These are phyloP conservation scores for Xestoiulus laeticollis DNA, from an alignment of 2,888 invertebrate genomes.

Conservation along the genomic window DNA sequence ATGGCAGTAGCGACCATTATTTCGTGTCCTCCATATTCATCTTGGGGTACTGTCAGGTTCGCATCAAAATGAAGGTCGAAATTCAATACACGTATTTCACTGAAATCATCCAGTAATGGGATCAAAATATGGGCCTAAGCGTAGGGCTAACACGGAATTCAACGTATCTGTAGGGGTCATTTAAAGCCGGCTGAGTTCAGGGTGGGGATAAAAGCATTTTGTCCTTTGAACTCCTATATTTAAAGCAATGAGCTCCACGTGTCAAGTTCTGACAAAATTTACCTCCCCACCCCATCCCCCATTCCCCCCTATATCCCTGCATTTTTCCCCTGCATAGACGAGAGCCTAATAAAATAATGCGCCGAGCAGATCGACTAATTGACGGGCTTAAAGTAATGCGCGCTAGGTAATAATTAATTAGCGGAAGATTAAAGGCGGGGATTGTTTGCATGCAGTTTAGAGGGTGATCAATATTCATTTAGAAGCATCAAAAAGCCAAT, in stretches of 20 bases:
- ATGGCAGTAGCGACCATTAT: too few species aligned
- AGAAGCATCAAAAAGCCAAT: slow-evolving; percentile 47
- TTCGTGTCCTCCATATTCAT: too few species aligned
- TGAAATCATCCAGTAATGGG: neutral
- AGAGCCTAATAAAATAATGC: slow-evolving; percentile 53
- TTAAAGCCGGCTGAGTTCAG: neutral
- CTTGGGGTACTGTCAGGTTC: too few species aligned
- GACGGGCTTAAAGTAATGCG: slow-evolving; percentile 52
- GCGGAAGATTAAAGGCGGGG: slow-evolving; percentile 53
- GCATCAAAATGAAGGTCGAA: neutral
- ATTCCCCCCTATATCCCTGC: neutral
- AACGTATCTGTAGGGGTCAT: neutral
- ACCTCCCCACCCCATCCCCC: neutral
- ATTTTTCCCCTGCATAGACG: slow-evolving; percentile 20
- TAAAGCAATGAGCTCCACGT: neutral
- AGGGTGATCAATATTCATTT: slow-evolving; percentile 52
- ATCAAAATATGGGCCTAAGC: neutral
- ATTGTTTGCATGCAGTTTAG: slow-evolving; percentile 48
- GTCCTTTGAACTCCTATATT: neutral
- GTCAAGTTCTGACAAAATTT: neutral
- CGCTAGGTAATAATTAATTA: slow-evolving; percentile 53
- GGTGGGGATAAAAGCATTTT: neutral
- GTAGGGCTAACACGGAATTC: neutral
- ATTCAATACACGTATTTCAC: neutral
- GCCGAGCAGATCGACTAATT: slow-evolving; percentile 50